Conservation (phyloP, 2,888 invertebrate species). For the Morpho achilles region DNA sequence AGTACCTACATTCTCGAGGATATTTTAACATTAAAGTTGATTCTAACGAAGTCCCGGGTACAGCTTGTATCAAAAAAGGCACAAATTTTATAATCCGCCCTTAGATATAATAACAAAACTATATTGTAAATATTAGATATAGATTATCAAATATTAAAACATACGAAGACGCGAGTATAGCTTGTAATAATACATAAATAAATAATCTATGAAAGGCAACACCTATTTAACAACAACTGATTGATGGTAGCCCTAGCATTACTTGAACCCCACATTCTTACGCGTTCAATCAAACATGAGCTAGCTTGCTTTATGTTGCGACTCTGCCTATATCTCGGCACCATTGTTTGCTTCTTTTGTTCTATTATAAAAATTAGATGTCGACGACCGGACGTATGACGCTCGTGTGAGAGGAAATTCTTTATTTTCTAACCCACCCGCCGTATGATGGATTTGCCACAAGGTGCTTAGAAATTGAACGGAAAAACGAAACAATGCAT, state of each 20-base stretch:
- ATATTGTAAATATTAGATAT: no score
- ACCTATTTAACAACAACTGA: background rate
- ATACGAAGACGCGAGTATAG: no score
- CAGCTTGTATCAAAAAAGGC: no score
- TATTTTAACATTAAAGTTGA: no score
- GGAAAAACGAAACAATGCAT: slow-evolving; percentile 8
- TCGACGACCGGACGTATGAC: slow-evolving; percentile 32
- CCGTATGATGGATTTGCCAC: slow-evolving; percentile 12
- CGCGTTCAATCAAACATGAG: slow-evolving; percentile 74
- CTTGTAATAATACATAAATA: no score
- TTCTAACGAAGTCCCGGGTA: no score
- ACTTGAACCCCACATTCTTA: slow-evolving; percentile 69
- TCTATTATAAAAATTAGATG: slow-evolving; percentile 58
- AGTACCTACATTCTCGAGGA: no score
- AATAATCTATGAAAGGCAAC: no score
- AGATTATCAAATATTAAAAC: no score
- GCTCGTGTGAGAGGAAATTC: slow-evolving; percentile 26
- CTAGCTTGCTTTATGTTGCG: slow-evolving; percentile 45
- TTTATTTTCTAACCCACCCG: slow-evolving; percentile 26
- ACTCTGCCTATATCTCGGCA: slow-evolving; percentile 45
- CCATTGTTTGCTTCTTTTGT: slow-evolving; percentile 57
- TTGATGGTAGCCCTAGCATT: slow-evolving; percentile 26
- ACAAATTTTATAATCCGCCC: no score
- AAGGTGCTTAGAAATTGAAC: slow-evolving; percentile 9
- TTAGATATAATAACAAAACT: background rate